A percentile compares a stretch with the other conserved stretches of the same genome.
Conservation (phyloP, 1,140 invertebrate species). For the Pseudomyrmex dendroicus region DNA sequence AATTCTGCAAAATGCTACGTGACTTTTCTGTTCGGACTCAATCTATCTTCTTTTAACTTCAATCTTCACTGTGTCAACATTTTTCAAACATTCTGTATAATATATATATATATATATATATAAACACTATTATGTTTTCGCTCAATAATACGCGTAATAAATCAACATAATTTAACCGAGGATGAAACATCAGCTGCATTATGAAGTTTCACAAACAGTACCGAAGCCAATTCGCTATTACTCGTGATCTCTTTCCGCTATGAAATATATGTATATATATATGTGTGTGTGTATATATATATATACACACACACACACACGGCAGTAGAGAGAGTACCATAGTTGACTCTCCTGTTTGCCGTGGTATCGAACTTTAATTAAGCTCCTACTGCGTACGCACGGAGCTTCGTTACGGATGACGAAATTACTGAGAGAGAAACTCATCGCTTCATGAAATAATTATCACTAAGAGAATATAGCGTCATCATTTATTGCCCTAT, state of each 20-base stretch:
- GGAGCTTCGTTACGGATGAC: conserved; percentile 34
- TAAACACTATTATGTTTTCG: not conserved
- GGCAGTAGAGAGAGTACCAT: not conserved
- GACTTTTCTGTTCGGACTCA: too few relatives aligned
- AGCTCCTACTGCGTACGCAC: conserved; percentile 7
- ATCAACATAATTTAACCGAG: not conserved
- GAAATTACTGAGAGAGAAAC: conserved; percentile 35
- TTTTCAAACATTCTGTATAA: not conserved
- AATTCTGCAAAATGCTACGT: too few relatives aligned
- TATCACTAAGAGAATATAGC: conserved; percentile 2
- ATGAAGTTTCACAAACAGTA: conserved; percentile 37
- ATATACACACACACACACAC: not conserved
- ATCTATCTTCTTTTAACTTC: too few relatives aligned
- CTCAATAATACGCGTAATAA: not conserved
- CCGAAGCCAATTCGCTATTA: conserved; percentile 42
- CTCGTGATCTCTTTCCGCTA: conserved; percentile 20
- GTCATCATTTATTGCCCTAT: conserved; percentile 29
- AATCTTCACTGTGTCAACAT: too few relatives aligned
- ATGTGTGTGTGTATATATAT: too few relatives aligned
- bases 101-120: not conserved
- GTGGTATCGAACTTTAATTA: conserved; percentile 62
- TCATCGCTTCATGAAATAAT: conserved; percentile 33
- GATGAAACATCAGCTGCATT: conserved; percentile 32
- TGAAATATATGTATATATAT: not conserved
- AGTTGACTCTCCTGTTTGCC: conserved; percentile 39